Evolutionary conservation across 2,888 invertebrate species (phyloP).

Genomic region (Eristalis arbustorum): DNA sequence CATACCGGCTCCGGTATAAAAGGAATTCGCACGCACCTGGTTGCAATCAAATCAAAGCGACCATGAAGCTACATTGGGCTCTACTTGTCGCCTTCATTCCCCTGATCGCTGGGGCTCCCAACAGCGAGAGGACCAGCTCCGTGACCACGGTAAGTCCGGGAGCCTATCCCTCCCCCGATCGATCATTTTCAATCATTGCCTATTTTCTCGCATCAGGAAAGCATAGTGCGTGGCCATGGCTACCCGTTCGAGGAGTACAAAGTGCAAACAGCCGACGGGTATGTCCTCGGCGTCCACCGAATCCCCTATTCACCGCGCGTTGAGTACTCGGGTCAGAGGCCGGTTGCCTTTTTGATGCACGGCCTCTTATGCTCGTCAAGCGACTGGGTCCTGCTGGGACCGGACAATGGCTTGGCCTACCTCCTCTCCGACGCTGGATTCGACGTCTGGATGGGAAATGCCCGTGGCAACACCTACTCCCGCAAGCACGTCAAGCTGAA

Average conservation of each 20-base stretch:
- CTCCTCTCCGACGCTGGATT: slow-evolving; percentile 75
- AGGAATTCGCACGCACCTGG: slow-evolving; percentile 7
- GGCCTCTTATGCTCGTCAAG: slow-evolving; percentile 76
- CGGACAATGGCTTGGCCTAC: slow-evolving; percentile 73
- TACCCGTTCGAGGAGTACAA: slow-evolving; percentile 81
- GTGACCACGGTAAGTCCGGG: slow-evolving; percentile 73
- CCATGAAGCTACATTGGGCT: slow-evolving; percentile 30
- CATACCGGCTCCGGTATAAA: slow-evolving; percentile 22
- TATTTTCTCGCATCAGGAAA: slow-evolving; percentile 41
- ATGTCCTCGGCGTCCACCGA: slow-evolving; percentile 75
- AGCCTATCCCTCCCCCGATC: neutral
- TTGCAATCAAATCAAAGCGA: neutral
- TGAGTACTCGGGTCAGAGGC: slow-evolving; percentile 57
- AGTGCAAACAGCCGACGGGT: slow-evolving; percentile 80
- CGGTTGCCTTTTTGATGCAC: slow-evolving; percentile 75
- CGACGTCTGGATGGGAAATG: slow-evolving; percentile 77
- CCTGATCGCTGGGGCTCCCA: slow-evolving; percentile 39
- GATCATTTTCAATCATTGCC: slow-evolving; percentile 26
- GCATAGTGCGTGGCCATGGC: slow-evolving; percentile 51
- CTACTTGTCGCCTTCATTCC: slow-evolving; percentile 4
- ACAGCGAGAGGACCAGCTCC: slow-evolving; percentile 60
- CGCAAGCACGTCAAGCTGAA: slow-evolving; percentile 72
- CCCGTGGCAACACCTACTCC: slow-evolving; percentile 76
- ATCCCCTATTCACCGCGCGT: slow-evolving; percentile 74
- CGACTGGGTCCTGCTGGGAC: slow-evolving; percentile 75